These are phyloP conservation scores for Thereva nobilitata DNA, from an alignment of 2,888 invertebrate species.

Conservation along the genomic window DNA sequence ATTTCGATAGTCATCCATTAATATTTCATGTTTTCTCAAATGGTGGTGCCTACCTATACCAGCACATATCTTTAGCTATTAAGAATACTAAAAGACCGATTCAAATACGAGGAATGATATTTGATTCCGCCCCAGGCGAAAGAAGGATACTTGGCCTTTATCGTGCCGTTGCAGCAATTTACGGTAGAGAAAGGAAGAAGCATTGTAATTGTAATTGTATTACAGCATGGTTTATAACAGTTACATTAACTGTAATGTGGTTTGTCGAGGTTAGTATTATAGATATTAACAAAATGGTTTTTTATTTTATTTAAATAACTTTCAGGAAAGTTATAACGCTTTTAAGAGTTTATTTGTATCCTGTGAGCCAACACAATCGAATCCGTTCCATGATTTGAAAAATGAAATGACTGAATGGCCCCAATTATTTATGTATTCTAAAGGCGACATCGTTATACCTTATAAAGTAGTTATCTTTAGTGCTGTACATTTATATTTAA, in stretches of 20 bases:
- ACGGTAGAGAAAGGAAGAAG: slow-evolving; percentile 62
- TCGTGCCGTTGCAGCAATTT: slow-evolving; percentile 66
- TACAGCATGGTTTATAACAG: slow-evolving; percentile 62
- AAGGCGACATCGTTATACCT: slow-evolving; percentile 69
- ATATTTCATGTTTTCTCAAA: slow-evolving; percentile 78
- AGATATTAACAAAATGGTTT: slow-evolving; percentile 38
- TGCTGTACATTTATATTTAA: background rate
- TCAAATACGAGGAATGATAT: slow-evolving; percentile 65
- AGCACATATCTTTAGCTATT: slow-evolving; percentile 66
- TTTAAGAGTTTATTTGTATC: slow-evolving; percentile 56
- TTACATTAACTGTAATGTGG: slow-evolving; percentile 66
- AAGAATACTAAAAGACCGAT: slow-evolving; percentile 61
- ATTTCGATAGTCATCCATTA: slow-evolving; percentile 70
- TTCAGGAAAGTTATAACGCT: slow-evolving; percentile 56
- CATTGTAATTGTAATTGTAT: slow-evolving; percentile 59
- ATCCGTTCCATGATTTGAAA: slow-evolving; percentile 64
- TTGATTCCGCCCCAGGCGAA: slow-evolving; percentile 73
- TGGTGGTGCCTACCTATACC: slow-evolving; percentile 74
- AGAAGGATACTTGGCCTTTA: slow-evolving; percentile 63
- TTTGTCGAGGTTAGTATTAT: slow-evolving; percentile 62
- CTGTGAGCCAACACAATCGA: slow-evolving; percentile 59
- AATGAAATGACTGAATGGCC: slow-evolving; percentile 67
- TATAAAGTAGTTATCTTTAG: slow-evolving; percentile 58
- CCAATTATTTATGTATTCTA: slow-evolving; percentile 75
- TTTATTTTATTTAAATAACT: slow-evolving; percentile 46